Percentiles rank a stretch among this genome's conserved stretches.
These are phyloP conservation scores for Zalophus californianus DNA, from an alignment of 2,797 vertebrate species.

Conservation along the genomic window DNA sequence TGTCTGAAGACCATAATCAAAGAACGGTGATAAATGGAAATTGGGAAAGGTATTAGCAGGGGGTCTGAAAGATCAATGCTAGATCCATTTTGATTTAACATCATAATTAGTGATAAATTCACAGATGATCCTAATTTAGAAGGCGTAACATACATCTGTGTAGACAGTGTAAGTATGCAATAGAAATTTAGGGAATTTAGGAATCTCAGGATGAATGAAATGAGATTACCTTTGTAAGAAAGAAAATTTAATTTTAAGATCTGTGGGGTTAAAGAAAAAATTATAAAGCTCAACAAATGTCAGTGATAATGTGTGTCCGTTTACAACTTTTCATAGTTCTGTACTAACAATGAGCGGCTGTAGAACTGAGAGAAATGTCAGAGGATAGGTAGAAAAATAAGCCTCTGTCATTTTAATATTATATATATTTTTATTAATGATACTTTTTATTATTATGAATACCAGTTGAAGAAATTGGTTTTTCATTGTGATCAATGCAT, in stretches of 20 bases:
- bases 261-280: not conserved
- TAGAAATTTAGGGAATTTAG: not conserved
- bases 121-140: conserved; percentile 57
- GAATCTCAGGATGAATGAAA: conserved; percentile 16
- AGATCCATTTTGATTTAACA: conserved; percentile 58
- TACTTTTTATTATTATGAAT: not conserved
- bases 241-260: conserved; percentile 27
- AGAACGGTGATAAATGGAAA: conserved; percentile 52
- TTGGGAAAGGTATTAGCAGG: conserved; percentile 42
- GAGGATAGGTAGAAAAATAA: not conserved
- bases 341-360: fast-evolving
- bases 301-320: not conserved
- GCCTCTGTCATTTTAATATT: not conserved
- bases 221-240: not conserved
- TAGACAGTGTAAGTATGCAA: not conserved
- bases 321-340: not conserved
- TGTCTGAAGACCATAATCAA: conserved; percentile 55
- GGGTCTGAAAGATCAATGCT: conserved; percentile 25
- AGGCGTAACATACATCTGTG: not conserved
- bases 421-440: not conserved
- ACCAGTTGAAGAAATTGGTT: not conserved
- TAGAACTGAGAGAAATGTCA: not conserved
- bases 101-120: conserved; percentile 66
- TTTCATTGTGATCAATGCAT: not conserved
- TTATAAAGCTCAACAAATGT: not conserved